Evolutionary conservation across 2,113 vertebrate genomes (phyloP).

Genomic region (Nanorana parkeri): DNA sequence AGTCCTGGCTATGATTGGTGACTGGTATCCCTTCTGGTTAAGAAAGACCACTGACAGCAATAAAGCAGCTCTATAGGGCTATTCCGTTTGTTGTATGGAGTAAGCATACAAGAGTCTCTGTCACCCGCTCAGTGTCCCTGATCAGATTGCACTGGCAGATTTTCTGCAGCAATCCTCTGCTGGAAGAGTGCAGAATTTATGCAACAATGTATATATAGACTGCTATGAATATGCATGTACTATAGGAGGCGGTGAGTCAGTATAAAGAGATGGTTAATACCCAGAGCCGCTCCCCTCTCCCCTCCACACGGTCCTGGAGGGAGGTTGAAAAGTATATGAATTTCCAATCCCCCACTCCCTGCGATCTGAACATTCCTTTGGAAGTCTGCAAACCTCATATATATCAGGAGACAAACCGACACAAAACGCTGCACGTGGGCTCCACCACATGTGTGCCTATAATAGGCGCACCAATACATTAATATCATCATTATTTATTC

Average conservation of each 20-base stretch:
- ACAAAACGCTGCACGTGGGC: neutral
- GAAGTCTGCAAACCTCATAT: constrained; percentile 47
- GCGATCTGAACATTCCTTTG: constrained; percentile 43
- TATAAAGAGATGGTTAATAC: constrained; percentile 20
- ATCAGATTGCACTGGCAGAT: no score
- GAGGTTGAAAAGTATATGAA: constrained; percentile 64
- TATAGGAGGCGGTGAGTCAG: neutral
- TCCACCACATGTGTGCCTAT: no score
- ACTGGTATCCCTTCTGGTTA: no score
- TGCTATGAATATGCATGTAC: neutral
- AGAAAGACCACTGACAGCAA: no score
- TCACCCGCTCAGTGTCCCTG: no score
- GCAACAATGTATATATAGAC: no score
- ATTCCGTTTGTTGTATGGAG: no score
- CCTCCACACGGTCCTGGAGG: constrained; percentile 63
- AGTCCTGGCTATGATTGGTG: no score
- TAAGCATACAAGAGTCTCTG: no score
- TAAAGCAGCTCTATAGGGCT: no score
- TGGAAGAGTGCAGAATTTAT: no score
- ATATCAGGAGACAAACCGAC: neutral
- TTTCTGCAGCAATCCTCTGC: no score
- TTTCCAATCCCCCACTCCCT: constrained; percentile 58
- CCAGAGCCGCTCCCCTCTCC: constrained; percentile 8
- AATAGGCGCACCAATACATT: neutral
- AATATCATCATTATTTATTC: constrained; percentile 26